Conservation (phyloP, 2,113 vertebrate species). For the Cyanoderma ruficeps region DNA sequence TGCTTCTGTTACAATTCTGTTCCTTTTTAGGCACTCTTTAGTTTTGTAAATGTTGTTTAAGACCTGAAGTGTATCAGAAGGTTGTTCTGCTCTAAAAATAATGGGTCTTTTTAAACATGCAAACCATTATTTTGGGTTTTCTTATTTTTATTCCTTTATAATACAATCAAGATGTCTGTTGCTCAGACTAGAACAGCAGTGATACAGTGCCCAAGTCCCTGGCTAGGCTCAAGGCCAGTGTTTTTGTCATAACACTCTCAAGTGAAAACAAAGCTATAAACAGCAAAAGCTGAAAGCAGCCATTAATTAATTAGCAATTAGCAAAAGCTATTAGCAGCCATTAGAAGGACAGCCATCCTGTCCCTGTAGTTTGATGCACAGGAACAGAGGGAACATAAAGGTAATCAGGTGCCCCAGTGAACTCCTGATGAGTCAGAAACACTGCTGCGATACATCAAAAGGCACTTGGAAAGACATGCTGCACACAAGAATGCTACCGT, state of each 20-base stretch:
- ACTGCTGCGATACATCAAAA: neutral
- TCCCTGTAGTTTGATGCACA: neutral
- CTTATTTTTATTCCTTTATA: neutral
- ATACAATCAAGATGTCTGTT: neutral
- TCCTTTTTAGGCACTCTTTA: neutral
- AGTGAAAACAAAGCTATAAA: neutral
- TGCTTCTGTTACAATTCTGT: neutral
- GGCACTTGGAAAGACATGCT: neutral
- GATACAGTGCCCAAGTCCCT: neutral
- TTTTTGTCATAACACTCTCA: neutral
- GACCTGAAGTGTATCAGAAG: neutral
- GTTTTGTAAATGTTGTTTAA: neutral
- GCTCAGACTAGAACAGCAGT: neutral
- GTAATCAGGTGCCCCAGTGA: neutral
- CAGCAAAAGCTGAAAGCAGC: neutral
- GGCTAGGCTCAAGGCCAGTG: neutral
- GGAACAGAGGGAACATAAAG: neutral
- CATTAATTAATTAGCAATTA: neutral
- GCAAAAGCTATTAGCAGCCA: neutral
- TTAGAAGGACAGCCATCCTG: neutral
- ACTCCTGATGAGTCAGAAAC: neutral
- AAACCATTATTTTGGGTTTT: neutral
- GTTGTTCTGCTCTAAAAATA: neutral
- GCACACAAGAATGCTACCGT: neutral
- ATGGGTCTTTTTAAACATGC: neutral